Evolutionary conservation across 1,140 invertebrate genomes (phyloP).

Genomic region (Thaumatotibia leucotreta): DNA sequence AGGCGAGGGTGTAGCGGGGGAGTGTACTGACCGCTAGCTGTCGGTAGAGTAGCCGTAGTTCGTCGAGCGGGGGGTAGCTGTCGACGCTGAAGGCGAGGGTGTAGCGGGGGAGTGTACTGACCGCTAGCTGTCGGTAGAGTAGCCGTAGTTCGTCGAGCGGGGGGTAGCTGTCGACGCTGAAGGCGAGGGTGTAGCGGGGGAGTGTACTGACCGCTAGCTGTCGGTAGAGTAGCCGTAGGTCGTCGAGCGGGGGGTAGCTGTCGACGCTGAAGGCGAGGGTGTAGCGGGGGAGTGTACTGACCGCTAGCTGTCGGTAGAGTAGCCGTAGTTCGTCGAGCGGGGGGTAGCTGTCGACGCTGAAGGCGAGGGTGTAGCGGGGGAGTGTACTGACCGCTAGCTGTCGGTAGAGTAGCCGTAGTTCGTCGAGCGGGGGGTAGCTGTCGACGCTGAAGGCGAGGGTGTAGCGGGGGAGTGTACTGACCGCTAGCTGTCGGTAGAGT

Average conservation of each 20-base stretch:
- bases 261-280: no score
- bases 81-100: slow-evolving; percentile 80
- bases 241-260: no score
- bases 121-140: slow-evolving; percentile 78
- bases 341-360: no score
- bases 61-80: slow-evolving; percentile 80
- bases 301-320: slow-evolving; percentile 77
- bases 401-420: slow-evolving; percentile 79
- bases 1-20: slow-evolving; percentile 78
- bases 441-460: no score
- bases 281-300: no score
- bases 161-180: slow-evolving; percentile 81
- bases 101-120: slow-evolving; percentile 76
- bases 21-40: slow-evolving; percentile 77
- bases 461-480: no score
- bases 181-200: slow-evolving; percentile 79
- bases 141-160: slow-evolving; percentile 80
- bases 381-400: slow-evolving; percentile 79
- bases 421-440: no score
- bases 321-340: slow-evolving; percentile 80
- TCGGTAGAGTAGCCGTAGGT: no score
- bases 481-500: slow-evolving; percentile 81
- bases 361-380: no score
- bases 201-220: no score
- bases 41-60: slow-evolving; percentile 80